Percentiles rank a stretch among this genome's conserved stretches.
phyloP scores from a whole-genome alignment of 2,113 vertebrate genomes.

The Megalops atlanticus region DNA sequence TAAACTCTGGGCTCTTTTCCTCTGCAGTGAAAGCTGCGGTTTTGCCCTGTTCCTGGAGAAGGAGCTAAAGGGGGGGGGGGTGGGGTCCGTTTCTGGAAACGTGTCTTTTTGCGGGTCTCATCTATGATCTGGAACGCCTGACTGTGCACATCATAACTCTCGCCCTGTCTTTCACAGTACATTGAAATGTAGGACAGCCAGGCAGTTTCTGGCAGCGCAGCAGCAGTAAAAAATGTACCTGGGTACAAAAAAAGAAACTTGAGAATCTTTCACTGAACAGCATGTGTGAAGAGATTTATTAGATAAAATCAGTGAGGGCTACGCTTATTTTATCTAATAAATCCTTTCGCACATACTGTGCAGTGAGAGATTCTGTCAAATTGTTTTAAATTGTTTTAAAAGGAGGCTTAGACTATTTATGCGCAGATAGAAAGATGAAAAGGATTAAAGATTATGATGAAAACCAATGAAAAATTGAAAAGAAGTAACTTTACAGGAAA shows the following conservation, averaged over 20 bases:
- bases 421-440: background rate
- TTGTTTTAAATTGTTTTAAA: background rate
- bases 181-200: background rate
- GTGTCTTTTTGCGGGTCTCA: background rate
- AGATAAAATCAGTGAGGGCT: background rate
- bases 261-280: background rate
- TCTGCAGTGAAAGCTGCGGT: background rate
- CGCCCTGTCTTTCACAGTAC: background rate
- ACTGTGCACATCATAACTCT: constrained; percentile 5
- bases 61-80: background rate
- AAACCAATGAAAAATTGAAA: background rate
- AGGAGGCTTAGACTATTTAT: background rate
- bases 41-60: too few species aligned
- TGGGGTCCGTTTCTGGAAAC: background rate
- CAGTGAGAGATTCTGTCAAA: too few species aligned
- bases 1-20: background rate
- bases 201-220: background rate
- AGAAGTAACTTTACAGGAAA: constrained; percentile 7
- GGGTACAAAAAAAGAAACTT: background rate
- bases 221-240: constrained; percentile 2
- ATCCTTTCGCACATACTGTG: background rate
- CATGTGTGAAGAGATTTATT: background rate
- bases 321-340: too few species aligned
- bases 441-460: background rate
- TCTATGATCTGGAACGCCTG: background rate